Conservation (phyloP, 92 coral and sea anemone genomes). For the Porites lobata region DNA sequence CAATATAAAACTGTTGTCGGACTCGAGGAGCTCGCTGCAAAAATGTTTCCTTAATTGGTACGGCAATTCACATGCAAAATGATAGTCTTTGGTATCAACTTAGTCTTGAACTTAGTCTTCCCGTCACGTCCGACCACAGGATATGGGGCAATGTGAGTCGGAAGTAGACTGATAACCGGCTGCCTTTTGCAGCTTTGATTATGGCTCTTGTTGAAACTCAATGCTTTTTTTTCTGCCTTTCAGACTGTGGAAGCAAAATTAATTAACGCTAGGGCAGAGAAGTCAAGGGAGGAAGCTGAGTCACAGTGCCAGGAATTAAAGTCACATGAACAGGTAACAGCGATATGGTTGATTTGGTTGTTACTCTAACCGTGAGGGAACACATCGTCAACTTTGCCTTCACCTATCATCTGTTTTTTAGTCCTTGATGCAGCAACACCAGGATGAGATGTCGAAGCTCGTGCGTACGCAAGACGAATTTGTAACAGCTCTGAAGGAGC, state of each 20-base stretch:
- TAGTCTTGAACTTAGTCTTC: too few species aligned
- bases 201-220: not conserved
- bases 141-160: too few species aligned
- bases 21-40: too few species aligned
- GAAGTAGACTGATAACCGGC: too few species aligned
- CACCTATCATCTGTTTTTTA: not conserved
- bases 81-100: too few species aligned
- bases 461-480: conserved; percentile 61
- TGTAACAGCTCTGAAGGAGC: conserved; percentile 51
- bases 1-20: too few species aligned
- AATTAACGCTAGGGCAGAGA: conserved; percentile 52
- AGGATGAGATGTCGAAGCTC: conserved; percentile 44
- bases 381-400: not conserved
- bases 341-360: not conserved
- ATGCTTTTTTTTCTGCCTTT: not conserved
- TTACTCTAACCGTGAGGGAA: too few species aligned
- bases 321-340: conserved; percentile 43
- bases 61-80: too few species aligned
- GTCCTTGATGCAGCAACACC: conserved; percentile 52
- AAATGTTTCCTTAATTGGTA: too few species aligned
- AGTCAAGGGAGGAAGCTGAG: conserved; percentile 67
- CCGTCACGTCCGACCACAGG: too few species aligned
- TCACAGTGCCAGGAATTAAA: conserved; percentile 63
- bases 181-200: too few species aligned
- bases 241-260: conserved; percentile 82